phyloP scores from a whole-genome alignment of 2,113 vertebrate species.

The Sturnira hondurensis region DNA sequence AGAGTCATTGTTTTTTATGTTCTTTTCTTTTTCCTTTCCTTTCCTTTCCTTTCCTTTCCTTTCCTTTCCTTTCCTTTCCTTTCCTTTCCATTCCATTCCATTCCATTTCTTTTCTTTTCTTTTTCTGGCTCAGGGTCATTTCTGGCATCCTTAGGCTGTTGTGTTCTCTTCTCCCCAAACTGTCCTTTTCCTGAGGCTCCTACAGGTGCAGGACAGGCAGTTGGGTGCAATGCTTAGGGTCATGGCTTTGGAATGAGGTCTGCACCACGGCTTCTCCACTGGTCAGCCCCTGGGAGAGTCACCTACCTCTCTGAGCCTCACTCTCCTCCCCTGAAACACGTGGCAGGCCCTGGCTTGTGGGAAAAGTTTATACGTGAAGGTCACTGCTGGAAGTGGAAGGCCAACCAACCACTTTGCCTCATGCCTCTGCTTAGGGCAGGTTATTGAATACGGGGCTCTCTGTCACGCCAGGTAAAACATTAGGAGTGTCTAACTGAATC shows the following conservation, averaged over 20 bases:
- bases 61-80: background rate
- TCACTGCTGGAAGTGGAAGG: background rate
- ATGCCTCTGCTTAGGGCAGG: background rate
- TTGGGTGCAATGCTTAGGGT: background rate
- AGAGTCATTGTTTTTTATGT: too few species aligned
- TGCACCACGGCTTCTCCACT: background rate
- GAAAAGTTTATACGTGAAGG: background rate
- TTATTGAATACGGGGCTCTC: background rate
- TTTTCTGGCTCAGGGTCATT: background rate
- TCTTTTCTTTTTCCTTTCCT: background rate
- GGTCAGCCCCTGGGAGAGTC: background rate
- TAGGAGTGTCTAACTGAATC: background rate
- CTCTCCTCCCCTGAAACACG: background rate
- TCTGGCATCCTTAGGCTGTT: background rate
- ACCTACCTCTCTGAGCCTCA: background rate
- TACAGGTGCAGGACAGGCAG: rapidly evolving
- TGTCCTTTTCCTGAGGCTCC: rapidly evolving
- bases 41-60: background rate
- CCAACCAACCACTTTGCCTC: background rate
- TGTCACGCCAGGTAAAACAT: background rate
- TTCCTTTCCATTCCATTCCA: background rate
- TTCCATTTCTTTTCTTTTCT: background rate
- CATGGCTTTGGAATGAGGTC: background rate
- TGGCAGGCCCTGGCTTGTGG: background rate
- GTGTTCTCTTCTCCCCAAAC: background rate